Evolutionary conservation across 2,888 invertebrate genomes (phyloP).

Genomic region (Neoascia interrupta): DNA sequence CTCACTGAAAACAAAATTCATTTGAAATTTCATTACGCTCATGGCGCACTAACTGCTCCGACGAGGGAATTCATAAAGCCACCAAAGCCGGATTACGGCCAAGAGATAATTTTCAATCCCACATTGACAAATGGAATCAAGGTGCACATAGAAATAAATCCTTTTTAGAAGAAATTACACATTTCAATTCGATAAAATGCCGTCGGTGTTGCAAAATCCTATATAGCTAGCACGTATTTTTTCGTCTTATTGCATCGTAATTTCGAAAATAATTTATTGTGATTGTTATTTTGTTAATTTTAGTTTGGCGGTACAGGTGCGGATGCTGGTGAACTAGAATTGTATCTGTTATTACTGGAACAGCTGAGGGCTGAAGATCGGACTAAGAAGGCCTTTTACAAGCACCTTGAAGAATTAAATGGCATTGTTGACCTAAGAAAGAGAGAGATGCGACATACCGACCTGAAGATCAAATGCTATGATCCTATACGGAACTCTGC

Average conservation of each 20-base stretch:
- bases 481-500: conserved; percentile 82
- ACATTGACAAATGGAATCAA: conserved; percentile 84
- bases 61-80: conserved; percentile 86
- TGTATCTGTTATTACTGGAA: conserved; percentile 83
- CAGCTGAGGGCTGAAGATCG: conserved; percentile 84
- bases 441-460: conserved; percentile 80
- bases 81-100: conserved; percentile 85
- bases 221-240: too few species aligned
- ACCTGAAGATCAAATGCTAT: conserved; percentile 81
- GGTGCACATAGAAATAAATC: conserved; percentile 78
- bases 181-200: background rate
- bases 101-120: conserved; percentile 84
- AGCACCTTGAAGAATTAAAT: conserved; percentile 76
- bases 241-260: too few species aligned
- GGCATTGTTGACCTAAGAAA: conserved; percentile 80
- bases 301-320: conserved; percentile 84
- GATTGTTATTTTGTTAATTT: conserved; percentile 39
- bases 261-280: background rate
- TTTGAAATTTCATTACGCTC: conserved; percentile 77
- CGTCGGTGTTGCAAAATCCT: conserved; percentile 40
- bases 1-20: conserved; percentile 81
- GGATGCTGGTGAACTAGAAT: conserved; percentile 82
- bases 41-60: conserved; percentile 77
- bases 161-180: conserved; percentile 22
- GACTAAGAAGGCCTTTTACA: conserved; percentile 81